A percentile compares a stretch with the other conserved stretches of the same genome.
Evolutionary conservation across 64 coral and sea anemone species (phyloP).

Genomic region (Montipora sp.): DNA sequence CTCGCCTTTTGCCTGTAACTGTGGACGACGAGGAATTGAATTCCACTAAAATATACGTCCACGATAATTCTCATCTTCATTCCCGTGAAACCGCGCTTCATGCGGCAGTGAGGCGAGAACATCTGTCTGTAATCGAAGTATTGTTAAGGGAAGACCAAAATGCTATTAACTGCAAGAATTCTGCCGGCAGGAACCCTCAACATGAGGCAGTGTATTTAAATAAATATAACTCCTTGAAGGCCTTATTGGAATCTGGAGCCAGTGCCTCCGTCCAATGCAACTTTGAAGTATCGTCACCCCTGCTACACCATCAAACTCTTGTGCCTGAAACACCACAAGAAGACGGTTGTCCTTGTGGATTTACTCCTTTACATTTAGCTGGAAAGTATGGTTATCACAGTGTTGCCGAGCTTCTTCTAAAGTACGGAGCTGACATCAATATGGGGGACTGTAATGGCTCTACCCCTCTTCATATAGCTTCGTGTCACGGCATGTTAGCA

Average conservation of each 20-base stretch:
- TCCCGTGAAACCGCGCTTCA: conserved; percentile 58
- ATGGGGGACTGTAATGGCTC: conserved; percentile 48
- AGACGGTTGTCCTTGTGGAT: conserved; percentile 52
- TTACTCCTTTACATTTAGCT: conserved; percentile 62
- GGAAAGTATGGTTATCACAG: conserved; percentile 23
- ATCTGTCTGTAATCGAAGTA: conserved; percentile 19
- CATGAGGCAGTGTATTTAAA: conserved; percentile 65
- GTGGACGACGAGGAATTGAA: background rate
- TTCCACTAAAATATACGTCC: background rate
- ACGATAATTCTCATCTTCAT: conserved; percentile 35
- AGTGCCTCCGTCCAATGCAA: conserved; percentile 34
- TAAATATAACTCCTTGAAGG: conserved; percentile 14
- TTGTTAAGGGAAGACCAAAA: conserved; percentile 33
- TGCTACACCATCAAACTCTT: conserved; percentile 17
- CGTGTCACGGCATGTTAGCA: conserved; percentile 31
- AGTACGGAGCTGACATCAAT: conserved; percentile 29
- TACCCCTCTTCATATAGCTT: conserved; percentile 68
- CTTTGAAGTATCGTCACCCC: background rate
- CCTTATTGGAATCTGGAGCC: conserved; percentile 59
- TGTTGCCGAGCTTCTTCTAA: conserved; percentile 34
- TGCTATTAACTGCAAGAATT: conserved; percentile 42
- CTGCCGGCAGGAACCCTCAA: conserved; percentile 39
- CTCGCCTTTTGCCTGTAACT: background rate
- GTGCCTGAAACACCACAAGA: background rate
- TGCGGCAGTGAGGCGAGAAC: conserved; percentile 5